Conservation (phyloP, 2,797 vertebrate species). For the Danio albolineatus region DNA sequence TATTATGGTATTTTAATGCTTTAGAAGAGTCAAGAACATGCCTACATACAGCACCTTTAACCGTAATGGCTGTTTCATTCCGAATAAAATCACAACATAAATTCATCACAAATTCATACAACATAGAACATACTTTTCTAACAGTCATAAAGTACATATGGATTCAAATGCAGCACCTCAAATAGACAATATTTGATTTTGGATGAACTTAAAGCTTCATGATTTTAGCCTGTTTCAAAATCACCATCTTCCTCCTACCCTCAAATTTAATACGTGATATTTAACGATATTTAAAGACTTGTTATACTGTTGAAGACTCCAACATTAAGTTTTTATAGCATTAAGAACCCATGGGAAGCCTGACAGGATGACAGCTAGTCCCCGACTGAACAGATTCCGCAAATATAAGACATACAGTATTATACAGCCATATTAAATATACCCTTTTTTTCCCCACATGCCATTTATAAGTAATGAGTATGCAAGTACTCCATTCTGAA, state of each 20-base stretch:
- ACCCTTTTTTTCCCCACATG: too few relatives aligned
- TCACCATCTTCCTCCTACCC: neutral
- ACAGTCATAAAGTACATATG: too few relatives aligned
- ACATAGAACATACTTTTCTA: too few relatives aligned
- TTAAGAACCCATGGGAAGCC: neutral
- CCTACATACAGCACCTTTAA: too few relatives aligned
- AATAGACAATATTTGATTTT: too few relatives aligned
- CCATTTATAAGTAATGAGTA: neutral
- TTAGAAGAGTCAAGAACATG: too few relatives aligned
- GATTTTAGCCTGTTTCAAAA: neutral
- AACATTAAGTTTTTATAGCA: neutral
- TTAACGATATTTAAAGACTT: neutral
- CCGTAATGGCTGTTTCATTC: too few relatives aligned
- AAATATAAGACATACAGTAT: neutral
- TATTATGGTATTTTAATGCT: too few relatives aligned
- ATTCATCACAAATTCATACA: too few relatives aligned
- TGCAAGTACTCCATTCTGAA: neutral
- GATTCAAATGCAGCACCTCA: too few relatives aligned
- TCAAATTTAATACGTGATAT: neutral
- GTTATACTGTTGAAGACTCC: neutral
- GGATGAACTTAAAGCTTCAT: neutral
- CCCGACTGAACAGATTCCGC: neutral
- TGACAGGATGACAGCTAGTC: neutral
- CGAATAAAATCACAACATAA: too few relatives aligned
- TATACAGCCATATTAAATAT: neutral